A percentile compares a stretch with the other conserved stretches of the same genome.
These are phyloP conservation scores for Muntiacus muntjak DNA, from an alignment of 2,113 vertebrate genomes.

Conservation along the genomic window DNA sequence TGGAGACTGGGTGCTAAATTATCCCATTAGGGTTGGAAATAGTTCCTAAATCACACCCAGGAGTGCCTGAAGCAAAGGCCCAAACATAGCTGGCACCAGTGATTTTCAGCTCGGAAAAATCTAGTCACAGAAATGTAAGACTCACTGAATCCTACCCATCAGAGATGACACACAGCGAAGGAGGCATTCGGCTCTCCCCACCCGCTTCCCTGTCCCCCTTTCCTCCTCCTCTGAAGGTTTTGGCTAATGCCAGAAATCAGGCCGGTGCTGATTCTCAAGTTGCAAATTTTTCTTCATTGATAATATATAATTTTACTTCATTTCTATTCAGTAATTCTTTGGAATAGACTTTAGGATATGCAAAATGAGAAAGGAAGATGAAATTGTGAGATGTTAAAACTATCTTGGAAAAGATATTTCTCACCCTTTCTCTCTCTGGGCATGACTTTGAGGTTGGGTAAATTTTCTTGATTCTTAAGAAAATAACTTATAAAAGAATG, in stretches of 20 bases:
- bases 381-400: background rate
- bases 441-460: background rate
- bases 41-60: background rate
- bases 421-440: background rate
- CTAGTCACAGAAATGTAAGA: background rate
- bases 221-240: background rate
- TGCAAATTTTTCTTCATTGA: background rate
- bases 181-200: rapidly evolving
- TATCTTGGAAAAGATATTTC: background rate
- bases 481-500: background rate
- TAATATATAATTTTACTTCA: background rate
- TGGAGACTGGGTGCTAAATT: background rate
- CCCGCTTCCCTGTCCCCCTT: rapidly evolving
- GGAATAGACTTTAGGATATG: background rate
- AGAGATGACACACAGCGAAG: background rate
- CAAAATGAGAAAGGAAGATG: background rate
- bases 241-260: background rate
- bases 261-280: background rate
- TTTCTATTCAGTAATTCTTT: background rate
- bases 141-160: background rate
- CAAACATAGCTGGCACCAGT: background rate
- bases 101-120: conserved; percentile 8
- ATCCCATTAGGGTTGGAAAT: background rate
- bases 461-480: background rate
- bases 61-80: conserved; percentile 10